Percentiles rank a stretch among this genome's conserved stretches.
phyloP scores from a whole-genome alignment of 1,140 invertebrate genomes.

The Lamellibrachia luymesi region DNA sequence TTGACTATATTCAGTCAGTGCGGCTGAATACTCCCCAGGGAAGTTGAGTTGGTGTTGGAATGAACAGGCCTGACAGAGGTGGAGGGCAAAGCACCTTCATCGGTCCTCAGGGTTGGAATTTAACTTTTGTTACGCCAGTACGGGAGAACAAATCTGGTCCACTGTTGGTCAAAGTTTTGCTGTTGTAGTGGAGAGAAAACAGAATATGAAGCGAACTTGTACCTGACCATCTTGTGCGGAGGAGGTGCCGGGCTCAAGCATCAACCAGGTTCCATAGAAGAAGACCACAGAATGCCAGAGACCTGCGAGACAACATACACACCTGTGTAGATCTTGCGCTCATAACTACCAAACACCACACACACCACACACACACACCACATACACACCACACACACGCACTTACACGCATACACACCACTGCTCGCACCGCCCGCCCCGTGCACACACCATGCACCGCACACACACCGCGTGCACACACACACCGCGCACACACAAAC shows the following conservation, averaged over 20 bases:
- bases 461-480: no score
- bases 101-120: no score
- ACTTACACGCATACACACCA: background rate
- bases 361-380: no score
- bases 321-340: background rate
- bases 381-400: no score
- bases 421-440: background rate
- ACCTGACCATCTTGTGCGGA: constrained; percentile 42
- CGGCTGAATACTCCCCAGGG: no score
- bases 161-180: constrained; percentile 33
- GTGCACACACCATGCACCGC: no score
- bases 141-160: constrained; percentile 2
- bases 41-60: no score
- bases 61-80: no score
- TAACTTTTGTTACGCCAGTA: background rate
- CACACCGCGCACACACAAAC: no score
- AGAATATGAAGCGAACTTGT: constrained; percentile 16
- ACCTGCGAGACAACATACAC: constrained; percentile 53
- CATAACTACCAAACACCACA: background rate
- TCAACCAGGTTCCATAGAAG: constrained; percentile 60
- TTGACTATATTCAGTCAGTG: no score
- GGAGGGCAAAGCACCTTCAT: no score
- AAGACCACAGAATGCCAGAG: constrained; percentile 63
- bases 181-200: background rate
- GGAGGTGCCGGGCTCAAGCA: constrained; percentile 52